phyloP scores from a whole-genome alignment of 2,797 vertebrate species.

The Tragopan temminckii region DNA sequence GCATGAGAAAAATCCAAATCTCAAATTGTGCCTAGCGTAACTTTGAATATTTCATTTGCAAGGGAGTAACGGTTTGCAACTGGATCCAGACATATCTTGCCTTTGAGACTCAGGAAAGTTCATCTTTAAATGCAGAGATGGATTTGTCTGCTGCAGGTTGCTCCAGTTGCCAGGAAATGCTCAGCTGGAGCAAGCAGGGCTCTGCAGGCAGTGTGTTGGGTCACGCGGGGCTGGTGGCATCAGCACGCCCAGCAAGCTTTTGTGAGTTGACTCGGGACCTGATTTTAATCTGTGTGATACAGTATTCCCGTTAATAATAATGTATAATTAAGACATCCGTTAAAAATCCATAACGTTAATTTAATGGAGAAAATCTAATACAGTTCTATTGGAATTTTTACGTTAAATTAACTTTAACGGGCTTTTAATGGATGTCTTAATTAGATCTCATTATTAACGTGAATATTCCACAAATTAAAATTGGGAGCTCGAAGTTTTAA shows the following conservation, averaged over 20 bases:
- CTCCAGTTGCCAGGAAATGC: conserved; percentile 44
- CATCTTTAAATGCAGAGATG: conserved; percentile 68
- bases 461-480: conserved; percentile 89
- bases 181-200: conserved; percentile 20
- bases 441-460: conserved; percentile 90
- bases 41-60: conserved; percentile 68
- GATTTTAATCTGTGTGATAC: conserved; percentile 86
- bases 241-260: conserved; percentile 76
- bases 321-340: conserved; percentile 89
- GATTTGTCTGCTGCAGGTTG: conserved; percentile 72
- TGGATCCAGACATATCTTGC: conserved; percentile 71
- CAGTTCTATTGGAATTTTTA: conserved; percentile 90
- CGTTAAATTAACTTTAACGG: conserved; percentile 92
- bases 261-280: conserved; percentile 79
- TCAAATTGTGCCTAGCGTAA: conserved; percentile 36
- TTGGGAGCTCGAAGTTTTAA: conserved; percentile 83
- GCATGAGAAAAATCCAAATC: conserved; percentile 53
- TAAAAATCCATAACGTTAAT: conserved; percentile 91
- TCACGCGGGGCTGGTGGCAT: conserved; percentile 51
- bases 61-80: conserved; percentile 61
- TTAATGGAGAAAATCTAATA: conserved; percentile 91
- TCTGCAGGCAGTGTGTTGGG: conserved; percentile 65
- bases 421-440: conserved; percentile 91
- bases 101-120: conserved; percentile 71
- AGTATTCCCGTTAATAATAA: conserved; percentile 89